A percentile compares a stretch with the other conserved stretches of the same genome.
Evolutionary conservation across 1,140 invertebrate species (phyloP).

Genomic region (Drosophila baimaii): DNA sequence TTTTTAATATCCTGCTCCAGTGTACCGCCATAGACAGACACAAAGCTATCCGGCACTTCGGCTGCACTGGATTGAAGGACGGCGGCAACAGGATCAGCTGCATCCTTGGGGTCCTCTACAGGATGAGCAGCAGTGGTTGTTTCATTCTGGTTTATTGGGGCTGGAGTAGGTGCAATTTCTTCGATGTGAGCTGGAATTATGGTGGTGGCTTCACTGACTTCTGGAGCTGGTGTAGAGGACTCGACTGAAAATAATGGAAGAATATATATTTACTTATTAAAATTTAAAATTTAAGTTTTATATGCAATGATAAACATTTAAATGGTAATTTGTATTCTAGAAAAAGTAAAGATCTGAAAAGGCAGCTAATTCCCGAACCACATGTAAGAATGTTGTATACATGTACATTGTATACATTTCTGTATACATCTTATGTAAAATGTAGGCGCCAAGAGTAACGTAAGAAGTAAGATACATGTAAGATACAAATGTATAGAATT

Average conservation of each 20-base stretch:
- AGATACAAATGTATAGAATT: background rate
- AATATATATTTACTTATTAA: background rate
- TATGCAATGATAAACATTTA: no score
- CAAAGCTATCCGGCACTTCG: slow-evolving; percentile 43
- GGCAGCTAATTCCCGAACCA: background rate
- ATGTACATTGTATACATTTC: background rate
- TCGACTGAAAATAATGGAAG: slow-evolving; percentile 45
- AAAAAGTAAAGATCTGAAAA: background rate
- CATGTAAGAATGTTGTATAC: background rate
- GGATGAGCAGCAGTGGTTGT: slow-evolving; percentile 9
- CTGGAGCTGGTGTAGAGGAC: slow-evolving; percentile 38
- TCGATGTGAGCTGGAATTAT: slow-evolving; percentile 28
- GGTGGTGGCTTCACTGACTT: slow-evolving; percentile 44
- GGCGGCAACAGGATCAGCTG: slow-evolving; percentile 7
- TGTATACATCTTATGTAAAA: background rate
- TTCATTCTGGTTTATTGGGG: slow-evolving; percentile 16
- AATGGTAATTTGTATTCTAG: background rate
- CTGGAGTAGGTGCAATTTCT: slow-evolving; percentile 6
- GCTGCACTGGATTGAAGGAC: background rate
- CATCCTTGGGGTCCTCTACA: background rate
- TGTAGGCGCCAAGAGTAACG: no score
- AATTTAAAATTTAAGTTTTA: background rate
- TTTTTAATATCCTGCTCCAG: slow-evolving; percentile 69
- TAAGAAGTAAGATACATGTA: background rate
- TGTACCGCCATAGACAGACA: slow-evolving; percentile 47